Percentiles rank a stretch among this genome's conserved stretches.
Conservation (phyloP, 1,140 invertebrate genomes). For the Bombus haemorrhoidalis region DNA sequence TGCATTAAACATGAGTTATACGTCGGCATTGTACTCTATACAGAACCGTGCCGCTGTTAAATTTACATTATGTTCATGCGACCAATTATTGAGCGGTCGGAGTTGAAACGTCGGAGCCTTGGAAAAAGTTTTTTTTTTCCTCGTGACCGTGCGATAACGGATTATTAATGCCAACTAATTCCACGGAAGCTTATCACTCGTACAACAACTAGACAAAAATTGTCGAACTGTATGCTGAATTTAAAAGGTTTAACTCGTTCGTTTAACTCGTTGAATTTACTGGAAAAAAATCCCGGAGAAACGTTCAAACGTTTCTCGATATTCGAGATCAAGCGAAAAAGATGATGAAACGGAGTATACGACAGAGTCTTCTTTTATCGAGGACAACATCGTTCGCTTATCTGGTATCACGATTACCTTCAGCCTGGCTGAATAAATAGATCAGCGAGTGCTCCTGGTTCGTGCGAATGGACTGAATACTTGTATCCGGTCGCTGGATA, state of each 20-base stretch:
- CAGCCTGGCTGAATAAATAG: constrained; percentile 51
- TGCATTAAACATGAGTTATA: constrained; percentile 73
- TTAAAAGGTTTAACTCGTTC: not conserved
- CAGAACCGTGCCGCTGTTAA: constrained; percentile 48
- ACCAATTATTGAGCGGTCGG: constrained; percentile 56
- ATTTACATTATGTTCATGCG: constrained; percentile 69
- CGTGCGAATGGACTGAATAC: constrained; percentile 43
- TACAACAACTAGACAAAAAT: not conserved
- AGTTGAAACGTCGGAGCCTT: constrained; percentile 27
- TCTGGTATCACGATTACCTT: constrained; percentile 39
- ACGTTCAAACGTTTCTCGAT: constrained; percentile 4
- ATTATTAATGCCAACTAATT: not conserved
- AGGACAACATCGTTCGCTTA: constrained; percentile 33
- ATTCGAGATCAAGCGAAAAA: constrained; percentile 8
- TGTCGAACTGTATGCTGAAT: not conserved
- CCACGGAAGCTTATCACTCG: not conserved
- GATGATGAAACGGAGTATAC: not conserved
- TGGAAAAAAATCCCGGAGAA: not conserved
- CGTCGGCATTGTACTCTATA: constrained; percentile 62
- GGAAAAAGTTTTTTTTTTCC: not conserved
- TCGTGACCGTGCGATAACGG: not conserved
- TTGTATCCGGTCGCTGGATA: constrained; percentile 21
- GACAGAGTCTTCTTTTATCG: constrained; percentile 31
- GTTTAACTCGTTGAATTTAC: not conserved
- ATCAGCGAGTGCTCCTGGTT: constrained; percentile 21